Evolutionary conservation across 2,113 vertebrate genomes (phyloP).

Genomic region (Cricetomys ansorgei): DNA sequence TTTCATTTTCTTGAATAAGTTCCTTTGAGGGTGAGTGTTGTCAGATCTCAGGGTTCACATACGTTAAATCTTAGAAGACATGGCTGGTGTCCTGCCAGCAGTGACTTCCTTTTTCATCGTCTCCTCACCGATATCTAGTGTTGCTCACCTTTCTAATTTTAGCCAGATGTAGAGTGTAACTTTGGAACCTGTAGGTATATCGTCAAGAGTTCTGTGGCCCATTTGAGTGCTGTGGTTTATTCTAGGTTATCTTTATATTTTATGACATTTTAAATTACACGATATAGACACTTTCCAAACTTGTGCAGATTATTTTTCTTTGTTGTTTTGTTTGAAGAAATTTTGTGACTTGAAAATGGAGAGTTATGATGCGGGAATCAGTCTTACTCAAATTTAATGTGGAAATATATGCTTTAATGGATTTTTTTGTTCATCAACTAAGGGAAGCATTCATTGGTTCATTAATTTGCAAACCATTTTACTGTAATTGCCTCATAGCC

Average conservation of each 20-base stretch:
- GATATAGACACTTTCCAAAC: not conserved
- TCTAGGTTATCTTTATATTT: not conserved
- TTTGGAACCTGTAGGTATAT: not conserved
- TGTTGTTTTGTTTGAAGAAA: not conserved
- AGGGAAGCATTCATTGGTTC: not conserved
- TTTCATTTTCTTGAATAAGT: not conserved
- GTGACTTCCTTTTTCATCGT: not conserved
- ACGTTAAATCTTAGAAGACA: not conserved
- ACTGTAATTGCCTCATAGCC: not conserved
- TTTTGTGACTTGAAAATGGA: not conserved
- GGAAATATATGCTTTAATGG: not conserved
- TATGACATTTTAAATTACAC: conserved; percentile 28
- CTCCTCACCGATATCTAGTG: not conserved
- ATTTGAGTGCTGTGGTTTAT: not conserved
- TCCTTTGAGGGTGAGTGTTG: not conserved
- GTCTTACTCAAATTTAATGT: not conserved
- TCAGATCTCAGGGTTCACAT: not conserved
- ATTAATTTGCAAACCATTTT: not conserved
- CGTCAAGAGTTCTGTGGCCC: conserved; percentile 35
- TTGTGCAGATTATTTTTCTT: not conserved
- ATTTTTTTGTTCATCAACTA: not conserved
- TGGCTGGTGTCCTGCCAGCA: not conserved
- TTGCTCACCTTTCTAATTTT: not conserved
- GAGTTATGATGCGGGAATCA: not conserved
- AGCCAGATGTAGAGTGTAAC: not conserved